Evolutionary conservation across 2,888 invertebrate species (phyloP).

Genomic region (Cephus nigrinus): DNA sequence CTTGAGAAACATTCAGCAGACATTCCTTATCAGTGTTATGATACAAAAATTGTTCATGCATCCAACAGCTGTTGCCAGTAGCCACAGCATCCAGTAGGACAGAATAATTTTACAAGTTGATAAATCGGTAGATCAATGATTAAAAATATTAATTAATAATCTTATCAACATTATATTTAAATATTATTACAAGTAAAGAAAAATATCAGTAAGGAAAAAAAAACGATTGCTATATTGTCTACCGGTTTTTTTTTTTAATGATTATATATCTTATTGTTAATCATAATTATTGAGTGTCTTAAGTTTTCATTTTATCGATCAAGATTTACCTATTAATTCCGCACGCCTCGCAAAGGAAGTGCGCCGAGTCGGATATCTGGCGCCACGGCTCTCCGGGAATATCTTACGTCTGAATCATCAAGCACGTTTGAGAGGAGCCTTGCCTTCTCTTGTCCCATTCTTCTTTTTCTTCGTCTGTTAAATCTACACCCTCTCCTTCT

Average conservation of each 20-base stretch:
- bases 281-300: not conserved
- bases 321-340: conserved; percentile 32
- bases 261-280: not conserved
- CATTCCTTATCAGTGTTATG: not conserved
- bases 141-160: not conserved
- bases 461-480: not conserved
- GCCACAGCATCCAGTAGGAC: not conserved
- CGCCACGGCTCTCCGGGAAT: conserved; percentile 56
- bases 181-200: not conserved
- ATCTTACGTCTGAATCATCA: conserved; percentile 57
- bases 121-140: not conserved
- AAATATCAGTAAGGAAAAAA: not conserved
- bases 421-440: conserved; percentile 1
- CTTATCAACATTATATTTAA: not conserved
- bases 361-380: conserved; percentile 52
- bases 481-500: not conserved
- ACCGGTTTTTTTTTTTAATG: not conserved
- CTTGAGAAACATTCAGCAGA: not conserved
- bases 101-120: not conserved
- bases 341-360: conserved; percentile 45
- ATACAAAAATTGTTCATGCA: not conserved
- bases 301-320: conserved; percentile 25
- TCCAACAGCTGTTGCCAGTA: not conserved
- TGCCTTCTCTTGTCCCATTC: not conserved
- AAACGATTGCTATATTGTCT: not conserved